Percentiles rank a stretch among this genome's conserved stretches.
Conservation (phyloP, 2,797 vertebrate genomes). For the Dryobates pubescens region DNA sequence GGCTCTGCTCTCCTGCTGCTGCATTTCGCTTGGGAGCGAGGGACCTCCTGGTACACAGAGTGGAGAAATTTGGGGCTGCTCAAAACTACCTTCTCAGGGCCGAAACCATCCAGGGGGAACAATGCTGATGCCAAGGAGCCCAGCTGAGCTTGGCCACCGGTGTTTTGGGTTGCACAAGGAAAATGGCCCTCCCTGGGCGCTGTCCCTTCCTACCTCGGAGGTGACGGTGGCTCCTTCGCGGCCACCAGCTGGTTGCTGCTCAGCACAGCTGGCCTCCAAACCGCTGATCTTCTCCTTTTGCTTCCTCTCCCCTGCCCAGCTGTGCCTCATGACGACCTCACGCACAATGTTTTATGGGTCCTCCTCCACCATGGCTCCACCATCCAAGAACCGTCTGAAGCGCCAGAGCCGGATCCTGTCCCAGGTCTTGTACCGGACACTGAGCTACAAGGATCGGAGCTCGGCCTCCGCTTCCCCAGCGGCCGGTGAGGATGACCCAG, state of each 20-base stretch:
- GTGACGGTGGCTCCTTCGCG: accelerated
- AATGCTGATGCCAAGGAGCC: not conserved
- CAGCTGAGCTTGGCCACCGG: not conserved
- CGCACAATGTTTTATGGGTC: slow-evolving; percentile 92
- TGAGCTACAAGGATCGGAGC: slow-evolving; percentile 90
- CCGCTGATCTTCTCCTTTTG: not conserved
- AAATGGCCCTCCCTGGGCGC: accelerated
- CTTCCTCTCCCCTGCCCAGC: not conserved
- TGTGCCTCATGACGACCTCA: slow-evolving; percentile 42
- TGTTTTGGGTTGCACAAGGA: not conserved
- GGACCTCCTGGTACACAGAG: not conserved
- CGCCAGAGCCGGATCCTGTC: slow-evolving; percentile 92
- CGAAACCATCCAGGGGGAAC: not conserved
- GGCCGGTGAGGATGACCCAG: slow-evolving; percentile 84
- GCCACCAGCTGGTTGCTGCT: not conserved
- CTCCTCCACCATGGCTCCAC: slow-evolving; percentile 90
- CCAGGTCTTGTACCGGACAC: slow-evolving; percentile 88
- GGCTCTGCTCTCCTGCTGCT: not conserved
- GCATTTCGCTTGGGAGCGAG: not conserved
- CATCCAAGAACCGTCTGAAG: slow-evolving; percentile 91
- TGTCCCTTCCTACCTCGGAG: not conserved
- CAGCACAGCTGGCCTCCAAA: not conserved
- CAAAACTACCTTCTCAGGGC: not conserved
- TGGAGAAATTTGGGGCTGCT: not conserved
- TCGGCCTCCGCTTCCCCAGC: slow-evolving; percentile 74